Evolutionary conservation across 2,888 invertebrate species (phyloP).

Genomic region (Zhuqinia jingwanae): DNA sequence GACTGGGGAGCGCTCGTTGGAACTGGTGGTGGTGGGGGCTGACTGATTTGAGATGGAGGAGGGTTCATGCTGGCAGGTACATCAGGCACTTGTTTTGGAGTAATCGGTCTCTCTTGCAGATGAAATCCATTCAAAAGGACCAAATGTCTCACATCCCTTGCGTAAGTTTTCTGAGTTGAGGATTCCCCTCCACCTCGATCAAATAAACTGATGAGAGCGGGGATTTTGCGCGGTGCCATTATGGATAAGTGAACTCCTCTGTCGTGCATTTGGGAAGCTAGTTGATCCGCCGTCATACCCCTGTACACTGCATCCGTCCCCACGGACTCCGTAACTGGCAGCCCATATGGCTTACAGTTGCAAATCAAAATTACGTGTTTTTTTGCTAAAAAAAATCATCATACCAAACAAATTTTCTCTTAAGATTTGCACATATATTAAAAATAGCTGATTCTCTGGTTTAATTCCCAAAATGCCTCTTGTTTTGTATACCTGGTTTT

Average conservation of each 20-base stretch:
- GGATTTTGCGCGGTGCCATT: slow-evolving; percentile 93
- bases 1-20: slow-evolving; percentile 47
- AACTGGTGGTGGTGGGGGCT: slow-evolving; percentile 54
- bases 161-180: slow-evolving; percentile 93
- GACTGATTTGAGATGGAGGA: slow-evolving; percentile 61
- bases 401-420: neutral
- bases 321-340: slow-evolving; percentile 88
- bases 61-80: slow-evolving; percentile 53
- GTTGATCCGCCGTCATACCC: slow-evolving; percentile 91
- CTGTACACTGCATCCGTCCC: slow-evolving; percentile 83
- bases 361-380: slow-evolving; percentile 92
- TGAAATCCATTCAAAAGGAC: slow-evolving; percentile 87
- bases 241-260: slow-evolving; percentile 92
- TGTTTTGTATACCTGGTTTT: slow-evolving; percentile 46
- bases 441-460: no score
- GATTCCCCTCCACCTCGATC: slow-evolving; percentile 95
- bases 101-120: slow-evolving; percentile 79
- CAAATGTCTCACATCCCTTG: slow-evolving; percentile 92
- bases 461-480: neutral
- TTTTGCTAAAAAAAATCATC: slow-evolving; percentile 59
- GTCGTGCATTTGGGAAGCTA: slow-evolving; percentile 90
- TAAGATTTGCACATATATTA: neutral
- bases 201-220: slow-evolving; percentile 91
- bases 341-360: slow-evolving; percentile 95
- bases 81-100: slow-evolving; percentile 71